These are phyloP conservation scores for Gallinago solitaria DNA, from an alignment of 2,797 vertebrate species.

Conservation along the genomic window DNA sequence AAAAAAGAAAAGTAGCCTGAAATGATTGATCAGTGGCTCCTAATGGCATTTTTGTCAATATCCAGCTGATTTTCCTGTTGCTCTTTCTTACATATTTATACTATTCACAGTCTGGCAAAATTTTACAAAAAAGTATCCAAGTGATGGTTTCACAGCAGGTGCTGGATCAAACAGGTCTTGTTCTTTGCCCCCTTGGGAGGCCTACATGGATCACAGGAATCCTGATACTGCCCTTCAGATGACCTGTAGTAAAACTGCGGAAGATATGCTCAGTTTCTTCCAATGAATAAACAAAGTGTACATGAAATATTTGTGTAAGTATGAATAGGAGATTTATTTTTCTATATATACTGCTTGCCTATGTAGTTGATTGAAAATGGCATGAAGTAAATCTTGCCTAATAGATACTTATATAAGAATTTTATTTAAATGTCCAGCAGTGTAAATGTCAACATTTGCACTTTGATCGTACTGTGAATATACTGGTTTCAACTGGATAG, in stretches of 20 bases:
- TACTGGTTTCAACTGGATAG: slow-evolving; percentile 52
- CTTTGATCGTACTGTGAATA: slow-evolving; percentile 70
- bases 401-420: slow-evolving; percentile 75
- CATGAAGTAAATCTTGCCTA: slow-evolving; percentile 70
- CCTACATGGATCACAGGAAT: slow-evolving; percentile 87
- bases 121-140: slow-evolving; percentile 86
- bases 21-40: slow-evolving; percentile 61
- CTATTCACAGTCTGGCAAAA: slow-evolving; percentile 81
- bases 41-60: slow-evolving; percentile 69
- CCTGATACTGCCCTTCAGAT: slow-evolving; percentile 88
- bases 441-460: slow-evolving; percentile 58
- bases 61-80: slow-evolving; percentile 74
- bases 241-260: slow-evolving; percentile 88
- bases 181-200: slow-evolving; percentile 86
- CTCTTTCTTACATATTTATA: slow-evolving; percentile 77
- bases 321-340: slow-evolving; percentile 76
- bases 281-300: slow-evolving; percentile 80
- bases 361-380: slow-evolving; percentile 72
- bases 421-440: slow-evolving; percentile 71
- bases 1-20: neutral
- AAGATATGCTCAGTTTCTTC: slow-evolving; percentile 90
- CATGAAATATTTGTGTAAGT: slow-evolving; percentile 78
- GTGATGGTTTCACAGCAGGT: slow-evolving; percentile 95
- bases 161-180: slow-evolving; percentile 92
- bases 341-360: slow-evolving; percentile 59